phyloP scores from a whole-genome alignment of 2,113 vertebrate species.

The Monopterus albus region DNA sequence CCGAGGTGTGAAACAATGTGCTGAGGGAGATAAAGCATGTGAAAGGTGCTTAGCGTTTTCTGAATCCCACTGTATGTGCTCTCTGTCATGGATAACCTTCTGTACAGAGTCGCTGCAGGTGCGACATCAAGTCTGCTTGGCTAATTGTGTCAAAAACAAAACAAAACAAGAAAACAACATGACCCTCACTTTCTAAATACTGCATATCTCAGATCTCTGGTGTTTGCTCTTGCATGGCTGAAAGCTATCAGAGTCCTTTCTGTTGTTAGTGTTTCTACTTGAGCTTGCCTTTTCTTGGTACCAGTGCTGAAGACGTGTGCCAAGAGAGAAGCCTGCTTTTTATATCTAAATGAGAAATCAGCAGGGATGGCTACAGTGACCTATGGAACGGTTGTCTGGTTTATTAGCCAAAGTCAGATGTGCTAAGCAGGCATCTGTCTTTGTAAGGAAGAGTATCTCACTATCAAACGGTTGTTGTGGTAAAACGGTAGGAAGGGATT shows the following conservation, averaged over 20 bases:
- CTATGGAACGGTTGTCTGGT: background rate
- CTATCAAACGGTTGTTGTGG: slow-evolving; percentile 64
- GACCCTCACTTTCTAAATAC: too few species aligned
- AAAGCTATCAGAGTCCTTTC: slow-evolving; percentile 20
- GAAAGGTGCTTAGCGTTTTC: slow-evolving; percentile 47
- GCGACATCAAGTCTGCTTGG: background rate
- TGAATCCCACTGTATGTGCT: background rate
- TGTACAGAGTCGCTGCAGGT: background rate
- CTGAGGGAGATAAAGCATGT: slow-evolving; percentile 60
- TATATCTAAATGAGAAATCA: slow-evolving; percentile 69
- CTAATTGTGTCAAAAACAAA: background rate
- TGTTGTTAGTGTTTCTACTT: slow-evolving; percentile 37
- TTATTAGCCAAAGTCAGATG: slow-evolving; percentile 59
- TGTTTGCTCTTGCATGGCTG: slow-evolving; percentile 18
- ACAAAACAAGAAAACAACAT: too few species aligned
- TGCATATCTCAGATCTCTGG: slow-evolving; percentile 5
- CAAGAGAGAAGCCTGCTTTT: slow-evolving; percentile 68
- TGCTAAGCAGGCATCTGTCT: slow-evolving; percentile 70
- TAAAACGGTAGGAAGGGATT: slow-evolving; percentile 74
- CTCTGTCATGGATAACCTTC: background rate
- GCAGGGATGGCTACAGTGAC: slow-evolving; percentile 51
- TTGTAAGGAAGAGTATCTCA: slow-evolving; percentile 55
- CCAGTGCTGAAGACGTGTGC: slow-evolving; percentile 29
- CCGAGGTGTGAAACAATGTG: slow-evolving; percentile 66
- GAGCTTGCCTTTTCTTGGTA: slow-evolving; percentile 47